These are phyloP conservation scores for Drosophila navojoa DNA, from an alignment of 1,140 invertebrate species.

Conservation along the genomic window DNA sequence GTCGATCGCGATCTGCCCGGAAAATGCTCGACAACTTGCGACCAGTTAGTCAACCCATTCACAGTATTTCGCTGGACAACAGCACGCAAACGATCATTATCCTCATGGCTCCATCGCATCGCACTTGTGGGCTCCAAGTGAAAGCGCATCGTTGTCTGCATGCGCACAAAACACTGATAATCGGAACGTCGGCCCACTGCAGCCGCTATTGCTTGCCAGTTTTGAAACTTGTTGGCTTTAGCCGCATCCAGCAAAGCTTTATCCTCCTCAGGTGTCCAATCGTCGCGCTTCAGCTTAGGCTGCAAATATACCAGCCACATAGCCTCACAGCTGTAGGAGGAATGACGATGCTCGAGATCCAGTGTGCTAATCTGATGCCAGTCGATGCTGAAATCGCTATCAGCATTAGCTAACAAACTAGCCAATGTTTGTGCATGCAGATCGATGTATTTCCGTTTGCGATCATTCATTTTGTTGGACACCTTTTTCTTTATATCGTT, in stretches of 20 bases:
- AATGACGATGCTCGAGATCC: conserved; percentile 84
- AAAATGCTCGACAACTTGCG: conserved; percentile 86
- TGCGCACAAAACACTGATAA: conserved; percentile 88
- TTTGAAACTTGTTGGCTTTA: conserved; percentile 84
- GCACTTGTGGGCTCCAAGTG: conserved; percentile 72
- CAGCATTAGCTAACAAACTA: conserved; percentile 46
- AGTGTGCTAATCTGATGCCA: conserved; percentile 83
- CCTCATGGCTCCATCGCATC: conserved; percentile 85
- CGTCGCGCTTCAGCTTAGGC: conserved; percentile 87
- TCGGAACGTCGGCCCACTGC: conserved; percentile 86
- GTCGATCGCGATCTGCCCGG: conserved; percentile 87
- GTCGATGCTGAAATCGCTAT: conserved; percentile 70
- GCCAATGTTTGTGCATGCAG: conserved; percentile 38
- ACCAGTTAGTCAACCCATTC: conserved; percentile 88
- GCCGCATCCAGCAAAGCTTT: conserved; percentile 84
- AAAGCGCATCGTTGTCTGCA: conserved; percentile 84
- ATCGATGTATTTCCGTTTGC: conserved; percentile 45
- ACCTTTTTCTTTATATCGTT: not conserved
- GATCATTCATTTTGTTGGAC: not conserved
- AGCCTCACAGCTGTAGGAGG: conserved; percentile 85
- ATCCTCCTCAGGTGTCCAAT: conserved; percentile 87
- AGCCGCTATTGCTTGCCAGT: conserved; percentile 88
- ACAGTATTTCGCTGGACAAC: conserved; percentile 85
- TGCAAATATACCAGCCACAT: conserved; percentile 89
- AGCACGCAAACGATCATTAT: conserved; percentile 86